These are phyloP conservation scores for Pachycephus smyrnensis DNA, from an alignment of 2,888 invertebrate genomes.

Conservation along the genomic window DNA sequence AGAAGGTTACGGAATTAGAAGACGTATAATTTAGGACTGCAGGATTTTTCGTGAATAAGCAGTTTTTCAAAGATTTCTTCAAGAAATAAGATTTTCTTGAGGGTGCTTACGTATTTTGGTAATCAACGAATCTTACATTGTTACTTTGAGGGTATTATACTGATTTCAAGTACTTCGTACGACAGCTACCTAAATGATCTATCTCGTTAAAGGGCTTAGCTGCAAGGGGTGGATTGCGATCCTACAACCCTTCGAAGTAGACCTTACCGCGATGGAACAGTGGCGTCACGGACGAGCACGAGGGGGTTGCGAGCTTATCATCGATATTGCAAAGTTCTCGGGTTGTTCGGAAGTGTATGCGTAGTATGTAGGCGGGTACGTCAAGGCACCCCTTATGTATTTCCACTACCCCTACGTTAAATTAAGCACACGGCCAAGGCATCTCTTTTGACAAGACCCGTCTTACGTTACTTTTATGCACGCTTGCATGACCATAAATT, in stretches of 20 bases:
- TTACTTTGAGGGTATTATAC: neutral
- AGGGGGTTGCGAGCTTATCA: constrained; percentile 56
- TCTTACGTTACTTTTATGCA: neutral
- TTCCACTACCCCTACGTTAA: neutral
- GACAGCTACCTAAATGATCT: constrained; percentile 45
- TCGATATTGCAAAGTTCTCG: constrained; percentile 56
- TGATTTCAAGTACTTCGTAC: neutral
- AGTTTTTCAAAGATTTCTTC: neutral
- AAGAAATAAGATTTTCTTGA: neutral
- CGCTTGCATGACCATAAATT: neutral
- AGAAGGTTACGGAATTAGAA: constrained; percentile 9
- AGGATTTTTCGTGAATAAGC: neutral
- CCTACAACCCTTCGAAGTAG: constrained; percentile 39
- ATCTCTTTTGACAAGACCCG: neutral
- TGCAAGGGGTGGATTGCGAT: constrained; percentile 46
- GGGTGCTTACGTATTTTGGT: neutral
- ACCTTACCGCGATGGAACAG: constrained; percentile 45
- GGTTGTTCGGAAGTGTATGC: neutral
- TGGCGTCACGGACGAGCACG: constrained; percentile 57
- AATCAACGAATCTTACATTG: neutral
- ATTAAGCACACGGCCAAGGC: constrained; percentile 1
- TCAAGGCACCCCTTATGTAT: neutral
- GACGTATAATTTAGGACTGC: neutral
- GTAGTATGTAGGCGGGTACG: neutral
- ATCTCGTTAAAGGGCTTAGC: constrained; percentile 58